A percentile compares a stretch with the other conserved stretches of the same genome.
Evolutionary conservation across 35 echinoderm and acorn worm genomes (phyloP).

Genomic region (Holothuria glaberrima): DNA sequence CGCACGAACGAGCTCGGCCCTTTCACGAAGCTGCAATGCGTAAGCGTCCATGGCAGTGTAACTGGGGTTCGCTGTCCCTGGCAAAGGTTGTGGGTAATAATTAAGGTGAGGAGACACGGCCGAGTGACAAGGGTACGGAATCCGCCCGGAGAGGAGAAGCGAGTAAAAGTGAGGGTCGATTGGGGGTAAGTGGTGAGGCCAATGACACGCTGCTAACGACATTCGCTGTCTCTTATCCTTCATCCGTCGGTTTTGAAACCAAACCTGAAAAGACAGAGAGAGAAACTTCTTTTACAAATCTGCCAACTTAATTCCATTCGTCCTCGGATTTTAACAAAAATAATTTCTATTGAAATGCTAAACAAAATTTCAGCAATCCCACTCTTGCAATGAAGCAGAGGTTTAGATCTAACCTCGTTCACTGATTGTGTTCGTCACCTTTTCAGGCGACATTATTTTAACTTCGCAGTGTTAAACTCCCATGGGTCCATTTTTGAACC

Average conservation of each 20-base stretch:
- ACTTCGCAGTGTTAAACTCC: slow-evolving; percentile 28
- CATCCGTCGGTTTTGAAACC: slow-evolving; percentile 99
- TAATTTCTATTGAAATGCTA: not conserved
- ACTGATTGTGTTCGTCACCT: not conserved
- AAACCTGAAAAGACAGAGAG: slow-evolving; percentile 71
- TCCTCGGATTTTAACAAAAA: not conserved
- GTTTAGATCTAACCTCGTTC: slow-evolving; percentile 5
- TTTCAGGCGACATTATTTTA: slow-evolving; percentile 22
- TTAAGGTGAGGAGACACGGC: slow-evolving; percentile 66
- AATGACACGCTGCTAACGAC: slow-evolving; percentile 88
- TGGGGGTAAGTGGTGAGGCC: slow-evolving; percentile 86
- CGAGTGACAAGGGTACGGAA: slow-evolving; percentile 76
- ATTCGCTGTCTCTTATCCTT: slow-evolving; percentile 96
- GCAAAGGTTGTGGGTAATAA: slow-evolving; percentile 86
- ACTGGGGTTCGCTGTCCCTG: slow-evolving; percentile 52
- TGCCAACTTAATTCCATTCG: not conserved
- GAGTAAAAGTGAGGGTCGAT: slow-evolving; percentile 94
- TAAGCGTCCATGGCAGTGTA: slow-evolving; percentile 68
- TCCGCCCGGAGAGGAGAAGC: slow-evolving; percentile 84
- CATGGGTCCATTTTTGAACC: slow-evolving; percentile 1
- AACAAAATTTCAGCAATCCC: not conserved
- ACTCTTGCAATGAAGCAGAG: not conserved
- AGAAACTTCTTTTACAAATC: slow-evolving; percentile 18
- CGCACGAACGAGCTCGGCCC: slow-evolving; percentile 76
- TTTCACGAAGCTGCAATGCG: slow-evolving; percentile 84